Conservation (phyloP, 2,888 invertebrate genomes). For the Sphaeridia pumilis region DNA sequence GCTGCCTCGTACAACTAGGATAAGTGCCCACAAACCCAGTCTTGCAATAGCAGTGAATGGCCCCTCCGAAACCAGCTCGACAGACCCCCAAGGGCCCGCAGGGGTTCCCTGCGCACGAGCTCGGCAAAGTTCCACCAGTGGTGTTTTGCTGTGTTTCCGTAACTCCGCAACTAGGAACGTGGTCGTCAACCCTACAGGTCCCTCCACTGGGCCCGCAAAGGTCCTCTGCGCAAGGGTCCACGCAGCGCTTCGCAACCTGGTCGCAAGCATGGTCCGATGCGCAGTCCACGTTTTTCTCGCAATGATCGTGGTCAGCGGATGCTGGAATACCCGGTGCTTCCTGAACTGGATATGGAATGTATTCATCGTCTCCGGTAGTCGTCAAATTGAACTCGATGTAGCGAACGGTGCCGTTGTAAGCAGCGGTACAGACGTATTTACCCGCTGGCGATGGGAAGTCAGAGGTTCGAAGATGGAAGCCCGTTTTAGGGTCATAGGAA, state of each 20-base stretch:
- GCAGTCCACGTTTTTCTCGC: neutral
- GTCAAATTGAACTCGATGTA: constrained; percentile 26
- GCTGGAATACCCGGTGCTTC: neutral
- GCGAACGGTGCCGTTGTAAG: constrained; percentile 23
- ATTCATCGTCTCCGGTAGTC: neutral
- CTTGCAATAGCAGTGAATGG: constrained; percentile 7
- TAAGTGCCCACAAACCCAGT: constrained; percentile 7
- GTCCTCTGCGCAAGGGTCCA: neutral
- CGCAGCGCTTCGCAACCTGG: neutral
- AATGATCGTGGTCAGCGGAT: neutral
- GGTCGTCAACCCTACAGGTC: neutral
- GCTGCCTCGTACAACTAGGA: constrained; percentile 1
- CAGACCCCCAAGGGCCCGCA: constrained; percentile 8
- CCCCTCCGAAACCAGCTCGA: constrained; percentile 4
- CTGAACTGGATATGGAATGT: neutral
- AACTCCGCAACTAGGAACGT: neutral
- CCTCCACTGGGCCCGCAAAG: neutral
- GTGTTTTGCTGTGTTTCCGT: no score
- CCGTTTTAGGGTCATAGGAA: constrained; percentile 26
- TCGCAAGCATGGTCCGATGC: neutral
- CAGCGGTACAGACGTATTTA: constrained; percentile 29
- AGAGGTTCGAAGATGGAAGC: constrained; percentile 23
- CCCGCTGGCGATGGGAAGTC: constrained; percentile 22
- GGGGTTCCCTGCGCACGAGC: constrained; percentile 3
- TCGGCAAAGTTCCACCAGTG: neutral